Evolutionary conservation across 2,797 vertebrate species (phyloP).

Genomic region (Otolemur crassicaudatus): DNA sequence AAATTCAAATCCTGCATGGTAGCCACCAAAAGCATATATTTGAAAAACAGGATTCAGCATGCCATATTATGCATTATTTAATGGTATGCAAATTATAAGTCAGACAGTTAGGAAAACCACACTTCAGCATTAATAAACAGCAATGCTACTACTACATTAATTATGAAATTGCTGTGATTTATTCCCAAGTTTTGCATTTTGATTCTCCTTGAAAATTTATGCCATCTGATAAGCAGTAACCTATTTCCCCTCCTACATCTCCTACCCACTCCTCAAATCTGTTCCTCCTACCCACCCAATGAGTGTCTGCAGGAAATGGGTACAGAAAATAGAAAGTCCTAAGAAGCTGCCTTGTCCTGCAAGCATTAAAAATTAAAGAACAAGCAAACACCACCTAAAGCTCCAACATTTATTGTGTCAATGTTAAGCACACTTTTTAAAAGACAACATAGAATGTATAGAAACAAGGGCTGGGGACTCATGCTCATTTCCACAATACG

Average conservation of each 20-base stretch:
- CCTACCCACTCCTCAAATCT: conserved; percentile 53
- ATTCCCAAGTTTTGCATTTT: conserved; percentile 76
- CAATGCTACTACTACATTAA: conserved; percentile 60
- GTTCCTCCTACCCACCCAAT: conserved; percentile 9
- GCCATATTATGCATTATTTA: conserved; percentile 78
- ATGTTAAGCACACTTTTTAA: conserved; percentile 86
- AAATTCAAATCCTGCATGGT: conserved; percentile 74
- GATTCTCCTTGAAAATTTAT: conserved; percentile 71
- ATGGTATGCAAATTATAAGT: conserved; percentile 75
- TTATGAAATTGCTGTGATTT: conserved; percentile 56
- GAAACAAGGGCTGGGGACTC: conserved; percentile 82
- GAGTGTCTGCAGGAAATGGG: conserved; percentile 43
- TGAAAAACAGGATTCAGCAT: conserved; percentile 82
- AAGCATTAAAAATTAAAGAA: conserved; percentile 87
- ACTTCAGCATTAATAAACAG: conserved; percentile 78
- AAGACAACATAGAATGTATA: conserved; percentile 86
- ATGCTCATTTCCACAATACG: conserved; percentile 83
- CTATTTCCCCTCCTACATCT: conserved; percentile 52
- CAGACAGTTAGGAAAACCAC: conserved; percentile 76
- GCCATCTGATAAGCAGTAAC: conserved; percentile 42
- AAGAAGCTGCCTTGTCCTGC: conserved; percentile 74
- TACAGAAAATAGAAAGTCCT: conserved; percentile 77
- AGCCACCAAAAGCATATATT: conserved; percentile 74
- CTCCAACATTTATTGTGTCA: conserved; percentile 92
- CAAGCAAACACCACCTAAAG: conserved; percentile 89